These are phyloP conservation scores for Dendrolimus kikuchii DNA, from an alignment of 1,140 invertebrate species.

Conservation along the genomic window DNA sequence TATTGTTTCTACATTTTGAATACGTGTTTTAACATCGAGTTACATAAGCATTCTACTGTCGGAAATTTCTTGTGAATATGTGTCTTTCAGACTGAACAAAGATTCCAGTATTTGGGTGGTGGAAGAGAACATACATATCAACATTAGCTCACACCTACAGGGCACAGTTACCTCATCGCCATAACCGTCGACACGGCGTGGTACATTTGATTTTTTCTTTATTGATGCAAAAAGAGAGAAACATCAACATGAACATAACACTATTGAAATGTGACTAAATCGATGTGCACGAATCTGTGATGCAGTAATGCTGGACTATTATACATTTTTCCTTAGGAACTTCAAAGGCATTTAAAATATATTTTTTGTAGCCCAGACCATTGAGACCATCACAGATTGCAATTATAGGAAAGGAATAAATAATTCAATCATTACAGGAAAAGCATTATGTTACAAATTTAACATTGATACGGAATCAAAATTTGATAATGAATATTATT, in stretches of 20 bases:
- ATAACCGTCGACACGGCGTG: conserved; percentile 92
- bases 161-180: conserved; percentile 86
- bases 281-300: conserved; percentile 29
- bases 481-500: too few species aligned
- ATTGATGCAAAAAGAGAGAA: conserved; percentile 72
- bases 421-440: too few species aligned
- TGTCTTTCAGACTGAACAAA: too few species aligned
- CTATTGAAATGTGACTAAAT: conserved; percentile 30
- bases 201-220: conserved; percentile 90
- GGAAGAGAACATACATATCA: conserved; percentile 25
- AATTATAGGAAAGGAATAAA: too few species aligned
- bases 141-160: conserved; percentile 43
- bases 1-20: conserved; percentile 2
- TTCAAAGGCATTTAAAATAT: too few species aligned
- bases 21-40: too few species aligned
- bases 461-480: too few species aligned
- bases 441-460: too few species aligned
- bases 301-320: conserved; percentile 3
- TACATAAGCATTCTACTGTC: too few species aligned
- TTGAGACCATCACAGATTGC: too few species aligned
- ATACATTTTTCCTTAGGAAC: neutral
- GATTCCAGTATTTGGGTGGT: conserved; percentile 2
- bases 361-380: too few species aligned
- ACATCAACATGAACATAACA: conserved; percentile 75
- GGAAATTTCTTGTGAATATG: too few species aligned